Evolutionary conservation across 2,113 vertebrate genomes (phyloP).

Genomic region (Apteryx mantelli): DNA sequence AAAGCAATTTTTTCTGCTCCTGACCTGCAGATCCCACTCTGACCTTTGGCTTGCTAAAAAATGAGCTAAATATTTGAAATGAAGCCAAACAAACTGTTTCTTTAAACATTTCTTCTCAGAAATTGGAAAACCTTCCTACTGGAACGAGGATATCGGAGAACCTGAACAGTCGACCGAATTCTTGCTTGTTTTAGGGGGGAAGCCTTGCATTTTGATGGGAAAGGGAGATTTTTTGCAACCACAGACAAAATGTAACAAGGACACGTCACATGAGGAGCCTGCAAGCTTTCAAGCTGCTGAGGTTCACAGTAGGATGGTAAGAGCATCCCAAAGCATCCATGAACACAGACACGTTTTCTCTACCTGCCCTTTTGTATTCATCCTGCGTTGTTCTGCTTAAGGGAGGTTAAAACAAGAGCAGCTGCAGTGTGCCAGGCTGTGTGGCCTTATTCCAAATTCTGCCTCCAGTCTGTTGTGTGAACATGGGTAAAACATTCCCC

Average conservation of each 20-base stretch:
- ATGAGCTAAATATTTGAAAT: conserved; percentile 69
- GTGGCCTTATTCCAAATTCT: neutral
- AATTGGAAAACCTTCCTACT: conserved; percentile 2
- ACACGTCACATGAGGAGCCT: neutral
- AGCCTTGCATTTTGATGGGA: conserved; percentile 28
- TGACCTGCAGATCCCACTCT: conserved; percentile 39
- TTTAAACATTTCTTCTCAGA: conserved; percentile 63
- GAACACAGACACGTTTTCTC: fast-evolving
- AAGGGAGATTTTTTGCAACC: conserved; percentile 46
- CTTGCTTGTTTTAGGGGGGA: conserved; percentile 39
- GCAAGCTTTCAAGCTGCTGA: neutral
- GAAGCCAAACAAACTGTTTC: conserved; percentile 73
- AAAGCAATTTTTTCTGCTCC: conserved; percentile 43
- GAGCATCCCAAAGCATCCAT: neutral
- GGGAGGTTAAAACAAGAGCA: neutral
- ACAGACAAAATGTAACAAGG: conserved; percentile 35
- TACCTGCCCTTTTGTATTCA: neutral
- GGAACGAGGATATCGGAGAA: neutral
- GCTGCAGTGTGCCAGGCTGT: neutral
- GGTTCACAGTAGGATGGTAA: conserved; percentile 13
- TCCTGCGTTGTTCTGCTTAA: neutral
- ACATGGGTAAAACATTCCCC: neutral
- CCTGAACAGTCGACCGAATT: neutral
- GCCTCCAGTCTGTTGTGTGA: neutral
- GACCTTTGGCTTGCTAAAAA: conserved; percentile 64